These are phyloP conservation scores for Armadillidium nasatum DNA, from an alignment of 1,140 invertebrate species.

Conservation along the genomic window DNA sequence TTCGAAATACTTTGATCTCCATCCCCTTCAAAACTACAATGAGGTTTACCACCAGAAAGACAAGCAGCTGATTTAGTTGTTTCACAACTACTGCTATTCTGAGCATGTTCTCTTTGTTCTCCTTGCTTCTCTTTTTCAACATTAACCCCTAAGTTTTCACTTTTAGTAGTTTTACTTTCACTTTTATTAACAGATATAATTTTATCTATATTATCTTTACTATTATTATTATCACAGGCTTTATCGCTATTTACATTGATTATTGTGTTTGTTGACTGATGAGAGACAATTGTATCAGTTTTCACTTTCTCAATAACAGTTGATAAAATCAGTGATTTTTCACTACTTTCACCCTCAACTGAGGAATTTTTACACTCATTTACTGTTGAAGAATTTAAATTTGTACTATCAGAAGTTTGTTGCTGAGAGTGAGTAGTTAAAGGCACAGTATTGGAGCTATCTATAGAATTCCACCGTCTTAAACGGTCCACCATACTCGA, in stretches of 20 bases:
- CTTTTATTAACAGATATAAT: not conserved
- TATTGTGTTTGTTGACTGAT: conserved; percentile 29
- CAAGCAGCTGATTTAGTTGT: no score
- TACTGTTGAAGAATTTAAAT: conserved; percentile 32
- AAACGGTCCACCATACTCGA: conserved; percentile 30
- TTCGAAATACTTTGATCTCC: not conserved
- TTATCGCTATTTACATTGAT: conserved; percentile 35
- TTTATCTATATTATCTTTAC: not conserved
- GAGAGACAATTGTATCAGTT: conserved; percentile 35
- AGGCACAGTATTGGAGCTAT: conserved; percentile 43
- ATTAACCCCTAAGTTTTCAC: not conserved
- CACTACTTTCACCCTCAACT: conserved; percentile 28
- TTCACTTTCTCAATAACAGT: conserved; percentile 41
- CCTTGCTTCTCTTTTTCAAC: not conserved
- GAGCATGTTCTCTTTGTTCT: no score
- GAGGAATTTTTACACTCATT: conserved; percentile 23
- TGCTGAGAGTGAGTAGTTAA: conserved; percentile 35
- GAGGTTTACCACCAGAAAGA: not conserved
- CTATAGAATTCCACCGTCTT: conserved; percentile 39
- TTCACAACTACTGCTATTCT: no score
- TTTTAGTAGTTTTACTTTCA: not conserved
- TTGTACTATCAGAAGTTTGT: conserved; percentile 42
- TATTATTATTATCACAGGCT: conserved; percentile 44
- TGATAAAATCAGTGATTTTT: conserved; percentile 31
- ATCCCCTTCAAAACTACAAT: not conserved